Base-by-base conservation (phyloP, 2,113 vertebrate species). In the Recurvirostra avosetta region DNA sequence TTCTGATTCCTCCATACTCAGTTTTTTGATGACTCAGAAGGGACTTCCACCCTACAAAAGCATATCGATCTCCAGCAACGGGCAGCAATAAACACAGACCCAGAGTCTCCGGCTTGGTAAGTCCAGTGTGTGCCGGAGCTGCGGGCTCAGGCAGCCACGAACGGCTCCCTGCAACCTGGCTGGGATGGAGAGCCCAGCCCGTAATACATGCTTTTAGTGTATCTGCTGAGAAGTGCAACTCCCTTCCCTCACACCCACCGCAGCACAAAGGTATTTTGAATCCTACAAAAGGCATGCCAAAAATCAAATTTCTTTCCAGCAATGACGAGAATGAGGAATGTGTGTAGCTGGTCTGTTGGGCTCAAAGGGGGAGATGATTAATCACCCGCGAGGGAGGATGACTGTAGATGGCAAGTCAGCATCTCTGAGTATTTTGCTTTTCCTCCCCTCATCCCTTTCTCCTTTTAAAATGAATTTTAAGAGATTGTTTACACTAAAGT, bases 281-380 rank as follows among this genome's bases (percentile, higher is more conserved):
- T 95, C 70, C 62, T 85, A 58, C 58, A 68, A 95, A 95, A 91
- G 80, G 94, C 77, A 95, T 25, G 86, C 45, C 36, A 94, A 95
- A 96, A 95, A 94, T 67, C 19, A 93, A 50, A 56, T 65, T 89
- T 79, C 18, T 89, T 94, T 62, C 80, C 74, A 84, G 84, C 66
- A 94, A 45, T 87, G 53, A 91, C 80, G n/a, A 93, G 79, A 80
- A 85, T 14, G 41, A 94, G 84, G 97, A 97, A 96, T 97, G 96
- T 53, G 50, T 78, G 32, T 97, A 92, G 83, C 88, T 96, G 65
- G 56, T 94, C 68, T 43, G 7, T 61, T 78, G 49, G 73, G 77
- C 84, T 58, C 53, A 41, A 70, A 94, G 70, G 12, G 56, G 61
- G 45, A 79, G 80, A 70, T 82, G 70, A 95, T 96, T 95, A 95